These are phyloP conservation scores for Agapornis roseicollis DNA, from an alignment of 2,113 vertebrate species.

Conservation along the genomic window DNA sequence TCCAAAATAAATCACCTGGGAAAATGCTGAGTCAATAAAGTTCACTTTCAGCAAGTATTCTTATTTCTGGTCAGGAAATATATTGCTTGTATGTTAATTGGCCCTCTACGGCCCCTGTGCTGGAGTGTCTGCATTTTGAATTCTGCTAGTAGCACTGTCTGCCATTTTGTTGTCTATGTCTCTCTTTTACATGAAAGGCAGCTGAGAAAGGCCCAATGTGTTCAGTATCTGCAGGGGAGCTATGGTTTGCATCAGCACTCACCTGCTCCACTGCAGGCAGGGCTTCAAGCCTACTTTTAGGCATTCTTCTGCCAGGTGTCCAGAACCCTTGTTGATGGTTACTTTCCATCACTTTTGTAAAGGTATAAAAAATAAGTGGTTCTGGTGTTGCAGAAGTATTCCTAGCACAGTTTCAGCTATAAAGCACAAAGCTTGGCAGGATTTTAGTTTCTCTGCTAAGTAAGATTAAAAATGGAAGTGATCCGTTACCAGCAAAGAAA, in stretches of 20 bases:
- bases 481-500: neutral
- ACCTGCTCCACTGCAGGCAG: neutral
- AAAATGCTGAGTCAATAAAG: neutral
- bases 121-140: neutral
- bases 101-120: no score
- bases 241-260: rapidly evolving
- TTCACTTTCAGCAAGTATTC: neutral
- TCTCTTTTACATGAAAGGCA: neutral
- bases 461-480: neutral
- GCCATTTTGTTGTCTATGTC: neutral
- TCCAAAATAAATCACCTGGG: neutral
- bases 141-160: neutral
- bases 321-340: neutral
- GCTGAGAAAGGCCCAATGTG: neutral
- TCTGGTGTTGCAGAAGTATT: neutral
- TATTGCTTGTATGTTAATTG: neutral
- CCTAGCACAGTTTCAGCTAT: neutral
- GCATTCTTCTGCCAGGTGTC: neutral
- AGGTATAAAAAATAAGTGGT: neutral
- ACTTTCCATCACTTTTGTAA: neutral
- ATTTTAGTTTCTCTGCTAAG: slow-evolving; percentile 2
- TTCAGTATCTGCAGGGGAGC: rapidly evolving
- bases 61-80: neutral
- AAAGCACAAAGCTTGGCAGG: neutral
- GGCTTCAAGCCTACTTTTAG: neutral